Conservation (phyloP, 2,888 invertebrate species). For the Pyrrhia umbra region DNA sequence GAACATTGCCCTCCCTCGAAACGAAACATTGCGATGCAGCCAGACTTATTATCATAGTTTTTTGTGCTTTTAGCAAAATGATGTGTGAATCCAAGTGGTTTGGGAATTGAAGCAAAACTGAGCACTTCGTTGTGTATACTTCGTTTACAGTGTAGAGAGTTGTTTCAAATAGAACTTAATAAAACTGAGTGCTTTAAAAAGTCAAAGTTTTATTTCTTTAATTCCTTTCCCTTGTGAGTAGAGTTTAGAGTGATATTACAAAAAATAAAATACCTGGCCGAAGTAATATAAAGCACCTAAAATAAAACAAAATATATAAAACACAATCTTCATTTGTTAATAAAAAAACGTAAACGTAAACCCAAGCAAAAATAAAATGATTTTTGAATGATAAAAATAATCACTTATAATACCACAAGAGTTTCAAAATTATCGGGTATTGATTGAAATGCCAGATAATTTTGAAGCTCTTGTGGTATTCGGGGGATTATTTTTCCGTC, state of each 20-base stretch:
- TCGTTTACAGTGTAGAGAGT: neutral
- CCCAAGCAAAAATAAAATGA: too few species aligned
- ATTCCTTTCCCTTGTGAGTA: neutral
- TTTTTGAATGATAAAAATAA: too few species aligned
- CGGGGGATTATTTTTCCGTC: too few species aligned
- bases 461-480: too few species aligned
- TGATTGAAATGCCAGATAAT: too few species aligned
- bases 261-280: neutral
- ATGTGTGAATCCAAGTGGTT: constrained; percentile 14
- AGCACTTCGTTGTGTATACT: constrained; percentile 13
- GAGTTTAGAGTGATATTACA: neutral
- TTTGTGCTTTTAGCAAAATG: constrained; percentile 30
- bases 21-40: constrained; percentile 51
- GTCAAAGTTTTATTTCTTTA: constrained; percentile 2
- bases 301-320: neutral
- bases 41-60: constrained; percentile 41
- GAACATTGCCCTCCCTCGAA: constrained; percentile 41
- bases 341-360: too few species aligned
- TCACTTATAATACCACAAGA: too few species aligned
- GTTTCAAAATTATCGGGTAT: too few species aligned
- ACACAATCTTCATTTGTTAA: neutral
- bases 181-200: constrained; percentile 25
- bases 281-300: neutral
- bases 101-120: constrained; percentile 14
- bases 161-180: constrained; percentile 8